A percentile compares a stretch with the other conserved stretches of the same genome.
Conservation (phyloP, 2,113 vertebrate genomes). For the Callocephalon fimbriatum region DNA sequence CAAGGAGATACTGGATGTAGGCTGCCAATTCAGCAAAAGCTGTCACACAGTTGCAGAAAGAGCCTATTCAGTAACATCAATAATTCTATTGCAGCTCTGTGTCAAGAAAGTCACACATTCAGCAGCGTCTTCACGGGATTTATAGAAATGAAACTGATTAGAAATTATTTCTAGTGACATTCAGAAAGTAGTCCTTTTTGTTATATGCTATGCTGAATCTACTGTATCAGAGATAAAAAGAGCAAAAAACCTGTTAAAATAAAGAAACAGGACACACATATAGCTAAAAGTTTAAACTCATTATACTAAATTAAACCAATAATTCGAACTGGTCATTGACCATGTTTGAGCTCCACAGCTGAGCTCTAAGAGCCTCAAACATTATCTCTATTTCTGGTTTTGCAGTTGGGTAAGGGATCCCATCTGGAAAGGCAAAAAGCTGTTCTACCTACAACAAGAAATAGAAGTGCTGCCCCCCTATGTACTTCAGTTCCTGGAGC, state of each 20-base stretch:
- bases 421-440: neutral
- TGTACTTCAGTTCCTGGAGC: neutral
- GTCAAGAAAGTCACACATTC: neutral
- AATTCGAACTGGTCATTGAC: neutral
- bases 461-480: neutral
- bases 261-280: neutral
- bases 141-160: neutral
- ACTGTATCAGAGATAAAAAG: neutral
- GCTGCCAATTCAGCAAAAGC: neutral
- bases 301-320: neutral
- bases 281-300: rapidly evolving
- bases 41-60: neutral
- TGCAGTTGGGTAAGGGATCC: neutral
- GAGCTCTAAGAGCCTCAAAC: neutral
- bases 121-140: neutral
- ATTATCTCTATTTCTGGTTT: neutral
- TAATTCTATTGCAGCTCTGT: neutral
- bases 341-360: neutral
- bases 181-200: neutral
- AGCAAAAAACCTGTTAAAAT: neutral
- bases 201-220: neutral
- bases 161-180: neutral
- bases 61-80: neutral
- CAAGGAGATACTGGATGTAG: neutral
- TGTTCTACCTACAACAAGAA: neutral